These are phyloP conservation scores for Drosophila rellima DNA, from an alignment of 2,888 invertebrate species.

Conservation along the genomic window DNA sequence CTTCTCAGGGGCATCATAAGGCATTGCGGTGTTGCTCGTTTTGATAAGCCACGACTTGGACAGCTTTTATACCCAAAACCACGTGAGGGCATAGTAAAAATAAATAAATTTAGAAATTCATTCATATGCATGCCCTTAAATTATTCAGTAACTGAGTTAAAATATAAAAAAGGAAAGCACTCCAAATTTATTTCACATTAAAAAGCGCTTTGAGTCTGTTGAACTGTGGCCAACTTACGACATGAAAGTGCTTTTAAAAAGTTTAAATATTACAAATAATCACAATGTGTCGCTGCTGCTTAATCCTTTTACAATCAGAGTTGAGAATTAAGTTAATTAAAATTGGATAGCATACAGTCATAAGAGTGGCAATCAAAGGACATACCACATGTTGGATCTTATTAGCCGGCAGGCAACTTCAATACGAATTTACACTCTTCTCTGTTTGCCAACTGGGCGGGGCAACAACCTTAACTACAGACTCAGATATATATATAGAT, in stretches of 20 bases:
- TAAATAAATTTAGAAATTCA: conserved; percentile 24
- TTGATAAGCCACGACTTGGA: conserved; percentile 65
- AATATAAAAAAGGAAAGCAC: neutral
- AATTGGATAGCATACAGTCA: conserved; percentile 21
- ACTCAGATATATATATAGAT: neutral
- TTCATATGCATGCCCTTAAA: conserved; percentile 33
- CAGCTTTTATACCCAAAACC: conserved; percentile 51
- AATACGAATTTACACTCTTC: conserved; percentile 38
- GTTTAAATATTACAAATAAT: conserved; percentile 22
- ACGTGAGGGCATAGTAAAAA: conserved; percentile 25
- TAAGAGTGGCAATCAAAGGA: conserved; percentile 39
- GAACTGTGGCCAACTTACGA: conserved; percentile 16
- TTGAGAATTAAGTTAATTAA: conserved; percentile 52
- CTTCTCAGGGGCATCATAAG: conserved; percentile 59
- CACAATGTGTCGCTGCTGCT: conserved; percentile 12
- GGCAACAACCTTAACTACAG: conserved; percentile 47
- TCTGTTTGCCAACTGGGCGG: conserved; percentile 18
- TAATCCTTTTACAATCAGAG: conserved; percentile 5
- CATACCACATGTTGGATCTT: conserved; percentile 25
- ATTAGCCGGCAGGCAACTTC: conserved; percentile 42
- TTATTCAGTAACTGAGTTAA: conserved; percentile 12
- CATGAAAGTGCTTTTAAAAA: conserved; percentile 26
- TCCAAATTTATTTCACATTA: conserved; percentile 13
- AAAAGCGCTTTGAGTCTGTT: conserved; percentile 1
- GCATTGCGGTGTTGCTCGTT: conserved; percentile 42